Conservation (phyloP, 2,113 vertebrate species). For the Typhlomys cinereus region DNA sequence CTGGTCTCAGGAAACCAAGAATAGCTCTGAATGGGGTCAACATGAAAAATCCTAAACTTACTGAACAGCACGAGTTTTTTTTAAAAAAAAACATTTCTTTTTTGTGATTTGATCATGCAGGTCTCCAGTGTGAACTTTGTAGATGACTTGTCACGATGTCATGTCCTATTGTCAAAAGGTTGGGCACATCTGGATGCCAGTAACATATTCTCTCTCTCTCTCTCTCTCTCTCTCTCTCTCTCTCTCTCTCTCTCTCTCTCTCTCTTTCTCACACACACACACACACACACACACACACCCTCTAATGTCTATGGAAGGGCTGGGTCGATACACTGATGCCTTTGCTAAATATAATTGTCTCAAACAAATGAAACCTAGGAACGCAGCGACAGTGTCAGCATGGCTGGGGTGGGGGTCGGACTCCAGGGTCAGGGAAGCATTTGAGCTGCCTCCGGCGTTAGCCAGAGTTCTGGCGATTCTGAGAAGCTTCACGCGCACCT, state of each 20-base stretch:
- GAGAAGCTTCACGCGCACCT: slow-evolving; percentile 54
- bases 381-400: slow-evolving; percentile 27
- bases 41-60: not conserved
- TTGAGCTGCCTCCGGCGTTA: slow-evolving; percentile 41
- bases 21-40: not conserved
- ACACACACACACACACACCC: not conserved
- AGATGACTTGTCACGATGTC: not conserved
- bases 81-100: not conserved
- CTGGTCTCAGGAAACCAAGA: too few species aligned
- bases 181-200: not conserved
- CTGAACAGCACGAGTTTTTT: too few species aligned
- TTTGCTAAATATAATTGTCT: not conserved
- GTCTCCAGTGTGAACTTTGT: not conserved
- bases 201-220: not conserved
- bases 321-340: not conserved
- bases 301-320: not conserved
- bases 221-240: too few species aligned
- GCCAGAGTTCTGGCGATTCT: slow-evolving; percentile 65
- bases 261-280: too few species aligned
- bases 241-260: too few species aligned
- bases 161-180: not conserved
- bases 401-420: not conserved
- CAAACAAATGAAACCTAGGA: slow-evolving; percentile 7
- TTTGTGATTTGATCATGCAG: not conserved
- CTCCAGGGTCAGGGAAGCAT: not conserved